phyloP scores from a whole-genome alignment of 2,888 invertebrate species.

The Lampropteryx suffumata region DNA sequence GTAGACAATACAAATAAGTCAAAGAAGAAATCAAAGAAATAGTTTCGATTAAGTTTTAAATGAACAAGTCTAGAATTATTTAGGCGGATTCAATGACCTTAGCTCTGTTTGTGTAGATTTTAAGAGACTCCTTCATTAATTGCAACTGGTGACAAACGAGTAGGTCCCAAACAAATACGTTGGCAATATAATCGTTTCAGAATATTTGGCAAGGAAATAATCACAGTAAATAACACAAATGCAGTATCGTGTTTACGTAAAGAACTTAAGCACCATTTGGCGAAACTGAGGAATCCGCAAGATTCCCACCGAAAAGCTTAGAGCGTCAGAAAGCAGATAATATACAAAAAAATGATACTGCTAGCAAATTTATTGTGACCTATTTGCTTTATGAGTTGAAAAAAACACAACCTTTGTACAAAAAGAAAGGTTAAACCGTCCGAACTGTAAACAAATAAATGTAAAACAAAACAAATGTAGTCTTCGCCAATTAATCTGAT shows the following conservation, averaged over 20 bases:
- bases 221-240: conserved; percentile 40
- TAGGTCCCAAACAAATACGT: not conserved
- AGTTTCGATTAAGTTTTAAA: no score
- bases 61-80: no score
- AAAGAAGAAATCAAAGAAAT: no score
- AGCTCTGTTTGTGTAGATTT: no score
- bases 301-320: conserved; percentile 39
- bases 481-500: not conserved
- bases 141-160: not conserved
- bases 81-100: no score
- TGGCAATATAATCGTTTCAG: conserved; percentile 5
- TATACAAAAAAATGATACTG: no score
- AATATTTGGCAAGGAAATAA: conserved; percentile 43
- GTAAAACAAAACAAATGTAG: no score
- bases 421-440: no score
- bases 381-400: not conserved
- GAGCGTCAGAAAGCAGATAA: conserved; percentile 11
- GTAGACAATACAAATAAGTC: no score
- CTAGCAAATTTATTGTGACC: not conserved
- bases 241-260: conserved; percentile 37
- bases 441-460: no score
- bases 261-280: conserved; percentile 45
- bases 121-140: no score
- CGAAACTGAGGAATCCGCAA: conserved; percentile 39
- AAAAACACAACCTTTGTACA: no score